Base-by-base conservation (phyloP, 53 echinoderm and acorn worm genomes). In the Glandiceps talaboti region DNA sequence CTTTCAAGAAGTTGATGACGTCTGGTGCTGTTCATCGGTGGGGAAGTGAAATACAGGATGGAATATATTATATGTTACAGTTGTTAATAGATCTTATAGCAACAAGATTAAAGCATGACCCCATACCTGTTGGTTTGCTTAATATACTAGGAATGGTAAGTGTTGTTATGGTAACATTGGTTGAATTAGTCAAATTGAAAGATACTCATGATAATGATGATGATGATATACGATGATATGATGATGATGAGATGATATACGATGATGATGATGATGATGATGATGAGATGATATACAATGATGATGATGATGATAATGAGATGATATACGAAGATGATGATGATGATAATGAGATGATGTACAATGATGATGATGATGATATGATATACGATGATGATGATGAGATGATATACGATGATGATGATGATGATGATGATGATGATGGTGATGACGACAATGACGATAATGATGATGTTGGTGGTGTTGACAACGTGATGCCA, bases 1-100 rank as follows among this genome's bases (percentile, higher is more conserved):
- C 99, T 27, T 89, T 99, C 82, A 86, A 84, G 75, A 99, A 99
- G 83, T 79, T 99, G 81, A 79, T 94, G 93, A 94, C 89, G 64
- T 99, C 99, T 76, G 90, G 89, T 73, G 99, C 99, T 25, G 93
- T 99, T 1, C 99, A 99, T 32, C 90, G 93, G 14, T 93, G 99
- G 99, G 93, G 89, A 0, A 88, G 83, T 14, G 92, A 93, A 73
- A 99, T 99, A 31, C 99, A 99, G 29, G 99, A 99, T 33, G 99
- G 93, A 28, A 94, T 99, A 80, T 99, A 94, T 85, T 89, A 86
- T 82, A 99, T 99, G 99, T 80, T 99, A 26, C 91, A 94, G 83
- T 83, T 99, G 72, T 86, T 89, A 0, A 80, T 99, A 28, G 91
- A 94, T n/a, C 80, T 94, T 27, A 83, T 94, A 10, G 99, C 93